phyloP scores from a whole-genome alignment of 1,140 invertebrate genomes.

The Diorhabda carinulata region DNA sequence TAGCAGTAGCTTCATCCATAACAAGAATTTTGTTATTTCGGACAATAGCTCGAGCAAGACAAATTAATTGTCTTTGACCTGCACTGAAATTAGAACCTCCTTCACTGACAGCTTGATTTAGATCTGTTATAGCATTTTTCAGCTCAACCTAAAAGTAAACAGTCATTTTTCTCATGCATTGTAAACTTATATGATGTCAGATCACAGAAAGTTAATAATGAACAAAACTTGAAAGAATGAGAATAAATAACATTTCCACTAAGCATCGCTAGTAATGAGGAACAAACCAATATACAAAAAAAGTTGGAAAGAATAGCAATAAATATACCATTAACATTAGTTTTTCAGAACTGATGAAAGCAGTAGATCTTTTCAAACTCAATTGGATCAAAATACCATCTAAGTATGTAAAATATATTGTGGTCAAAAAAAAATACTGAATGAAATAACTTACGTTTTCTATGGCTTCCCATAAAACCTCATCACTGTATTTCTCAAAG shows the following conservation, averaged over 20 bases:
- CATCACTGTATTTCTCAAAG: constrained; percentile 65
- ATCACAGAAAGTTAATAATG: too few species aligned
- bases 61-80: constrained; percentile 81
- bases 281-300: too few species aligned
- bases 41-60: constrained; percentile 76
- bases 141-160: constrained; percentile 50
- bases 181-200: too few species aligned
- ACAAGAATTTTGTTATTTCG: constrained; percentile 56
- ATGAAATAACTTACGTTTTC: constrained; percentile 41
- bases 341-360: background rate
- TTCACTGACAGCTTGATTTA: constrained; percentile 64
- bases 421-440: too few species aligned
- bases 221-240: too few species aligned
- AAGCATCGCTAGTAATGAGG: too few species aligned
- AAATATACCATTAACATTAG: background rate
- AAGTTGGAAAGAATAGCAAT: too few species aligned
- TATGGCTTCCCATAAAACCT: constrained; percentile 61
- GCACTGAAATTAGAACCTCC: constrained; percentile 80
- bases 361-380: background rate
- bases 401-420: too few species aligned
- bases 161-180: too few species aligned
- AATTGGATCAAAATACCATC: too few species aligned
- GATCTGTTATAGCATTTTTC: constrained; percentile 51
- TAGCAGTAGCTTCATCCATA: constrained; percentile 60
- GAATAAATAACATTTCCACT: too few species aligned